A percentile compares a stretch with the other conserved stretches of the same genome.
phyloP scores from a whole-genome alignment of 2,113 vertebrate species.

The Ursus arctos region DNA sequence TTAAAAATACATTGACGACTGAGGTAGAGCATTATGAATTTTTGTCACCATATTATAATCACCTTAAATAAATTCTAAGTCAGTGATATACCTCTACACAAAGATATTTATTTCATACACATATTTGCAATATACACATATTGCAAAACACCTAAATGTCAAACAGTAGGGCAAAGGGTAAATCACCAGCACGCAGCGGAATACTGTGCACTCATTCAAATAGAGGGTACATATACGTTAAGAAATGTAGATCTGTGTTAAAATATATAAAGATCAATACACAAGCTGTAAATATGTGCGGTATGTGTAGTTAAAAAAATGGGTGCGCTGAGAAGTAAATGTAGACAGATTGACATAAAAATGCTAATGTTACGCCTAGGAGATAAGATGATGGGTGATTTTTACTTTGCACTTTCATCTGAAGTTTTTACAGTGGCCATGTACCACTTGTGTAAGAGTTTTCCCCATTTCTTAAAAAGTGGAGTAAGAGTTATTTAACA shows the following conservation, averaged over 20 bases:
- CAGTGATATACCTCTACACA: background rate
- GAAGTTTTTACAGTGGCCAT: background rate
- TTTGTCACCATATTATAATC: background rate
- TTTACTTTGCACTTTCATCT: slow-evolving; percentile 11
- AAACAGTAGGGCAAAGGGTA: background rate
- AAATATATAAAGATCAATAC: background rate
- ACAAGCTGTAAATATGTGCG: background rate
- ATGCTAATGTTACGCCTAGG: background rate
- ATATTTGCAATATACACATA: background rate
- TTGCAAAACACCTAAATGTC: background rate
- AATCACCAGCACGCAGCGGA: background rate
- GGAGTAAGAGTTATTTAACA: background rate
- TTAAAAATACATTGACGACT: background rate
- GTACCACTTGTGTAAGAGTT: background rate
- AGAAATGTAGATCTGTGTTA: background rate
- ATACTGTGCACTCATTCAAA: background rate
- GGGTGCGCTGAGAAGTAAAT: background rate
- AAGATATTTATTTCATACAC: background rate
- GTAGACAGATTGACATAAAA: background rate
- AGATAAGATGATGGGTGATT: background rate
- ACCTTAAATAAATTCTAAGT: background rate
- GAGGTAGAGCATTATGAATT: background rate
- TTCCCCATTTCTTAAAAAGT: slow-evolving; percentile 3
- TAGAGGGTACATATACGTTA: background rate
- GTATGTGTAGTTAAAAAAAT: background rate